A percentile compares a stretch with the other conserved stretches of the same genome.
These are phyloP conservation scores for Heteropelma amictum DNA, from an alignment of 2,888 invertebrate genomes.

Conservation along the genomic window DNA sequence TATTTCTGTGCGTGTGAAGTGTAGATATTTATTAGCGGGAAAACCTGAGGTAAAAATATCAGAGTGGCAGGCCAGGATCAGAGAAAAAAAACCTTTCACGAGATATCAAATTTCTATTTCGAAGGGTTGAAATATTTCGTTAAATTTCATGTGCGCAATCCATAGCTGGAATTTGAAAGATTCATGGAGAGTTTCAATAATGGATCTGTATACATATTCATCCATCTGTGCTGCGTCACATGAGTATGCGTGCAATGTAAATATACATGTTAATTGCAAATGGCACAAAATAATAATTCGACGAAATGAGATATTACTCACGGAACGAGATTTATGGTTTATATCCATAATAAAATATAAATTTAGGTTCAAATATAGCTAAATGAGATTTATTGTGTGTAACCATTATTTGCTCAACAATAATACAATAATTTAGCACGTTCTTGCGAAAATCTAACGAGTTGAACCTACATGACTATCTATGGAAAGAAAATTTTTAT, in stretches of 20 bases:
- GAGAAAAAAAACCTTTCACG: background rate
- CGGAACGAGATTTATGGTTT: too few relatives aligned
- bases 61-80: background rate
- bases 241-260: too few relatives aligned
- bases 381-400: background rate
- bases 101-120: slow-evolving; percentile 12
- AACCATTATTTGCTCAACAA: background rate
- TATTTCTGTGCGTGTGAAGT: background rate
- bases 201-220: too few relatives aligned
- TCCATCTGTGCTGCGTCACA: too few relatives aligned
- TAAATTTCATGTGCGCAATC: background rate
- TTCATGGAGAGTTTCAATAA: slow-evolving; percentile 19
- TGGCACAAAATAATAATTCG: too few relatives aligned
- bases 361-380: too few relatives aligned
- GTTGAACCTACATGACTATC: too few relatives aligned
- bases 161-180: slow-evolving; percentile 9
- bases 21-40: background rate
- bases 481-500: slow-evolving; percentile 1
- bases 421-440: slow-evolving; percentile 25
- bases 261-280: too few relatives aligned
- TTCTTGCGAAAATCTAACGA: too few relatives aligned
- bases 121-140: slow-evolving; percentile 25
- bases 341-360: too few relatives aligned
- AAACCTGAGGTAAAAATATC: slow-evolving; percentile 8
- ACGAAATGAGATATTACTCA: too few relatives aligned